Evolutionary conservation across 2,797 vertebrate genomes (phyloP), one percentile per base, ranked within the genome.

Genomic region (Picus viridis): DNA sequence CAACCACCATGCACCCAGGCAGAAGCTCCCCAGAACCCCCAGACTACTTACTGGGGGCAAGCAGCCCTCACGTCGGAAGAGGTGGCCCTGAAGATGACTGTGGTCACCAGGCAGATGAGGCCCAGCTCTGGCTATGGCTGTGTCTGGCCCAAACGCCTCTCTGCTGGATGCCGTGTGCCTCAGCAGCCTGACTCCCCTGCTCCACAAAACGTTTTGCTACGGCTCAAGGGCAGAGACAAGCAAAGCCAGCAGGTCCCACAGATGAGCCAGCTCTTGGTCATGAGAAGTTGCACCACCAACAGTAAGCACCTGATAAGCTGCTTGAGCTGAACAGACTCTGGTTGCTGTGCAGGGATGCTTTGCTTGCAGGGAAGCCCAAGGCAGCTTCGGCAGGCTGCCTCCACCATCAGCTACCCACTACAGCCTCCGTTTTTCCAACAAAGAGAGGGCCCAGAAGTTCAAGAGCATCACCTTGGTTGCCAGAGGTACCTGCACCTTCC

Each of bases 1-100:
- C 3, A 1, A 16, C 36, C 27, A 47, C 1, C 29, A 29, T 0
- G 0, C 0, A 0, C 2, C 6, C 0, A 0, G 56, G 17, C 30
- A 91, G 79, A 76, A 51, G 30, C 39, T 14, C 7, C 19, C 7
- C 6, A 2, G 0, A 23, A 23, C n/a, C 14, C 59, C 32, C 29
- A 12, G 9, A 9, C 17, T 12, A 18, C 8, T 51, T 18, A 9
- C 36, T 0, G 0, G 62, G 0, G 54, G 19, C 19, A 58, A 67
- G 32, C 4, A 16, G 24, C 54, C 53, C 22, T 22, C 2, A 1
- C 7, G 3, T 36, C 53, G 24, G 68, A 69, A 72, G 41, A 54
- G 14, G 61, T 16, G 13, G 34, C 36, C 51, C 49, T 41, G 17
- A 26, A 24, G 36, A 71, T 30, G 24, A 3, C 53, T 1, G 1